Evolutionary conservation across 2,797 vertebrate species (phyloP), one percentile per base, ranked within the genome.

Genomic region (Parauchenoglanis ngamensis): DNA sequence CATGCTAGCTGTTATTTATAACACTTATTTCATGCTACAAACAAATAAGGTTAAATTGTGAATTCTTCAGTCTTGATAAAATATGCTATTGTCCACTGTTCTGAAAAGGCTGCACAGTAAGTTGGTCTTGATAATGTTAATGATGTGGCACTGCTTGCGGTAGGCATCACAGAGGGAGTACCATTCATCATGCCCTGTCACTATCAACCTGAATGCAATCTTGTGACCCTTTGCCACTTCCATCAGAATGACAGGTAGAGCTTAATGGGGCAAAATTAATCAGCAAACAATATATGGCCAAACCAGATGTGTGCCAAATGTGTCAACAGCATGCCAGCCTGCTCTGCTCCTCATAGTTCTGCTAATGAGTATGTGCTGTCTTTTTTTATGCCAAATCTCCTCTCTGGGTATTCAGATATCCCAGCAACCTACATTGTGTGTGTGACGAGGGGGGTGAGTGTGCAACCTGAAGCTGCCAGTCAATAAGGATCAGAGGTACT

Each of bases 381-480:
- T 67, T 89, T 44, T 86, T 78, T 82, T 78, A 76, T 63, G 44
- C 78, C 40, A 73, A 88, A 83, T 87, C 52, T 85, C 59, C 76
- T 76, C 75, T 80, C 86, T 86, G 82, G 83, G 35, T 83, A 78
- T 89, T 85, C 82, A 72, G 83, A 89, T 84, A 88, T 78, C 77
- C 72, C 82, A 84, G 56, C 75, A 85, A 46, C 17, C 73, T 84
- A 87, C 80, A 70, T 15, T 52, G 28, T 72, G 28, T 59, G 56
- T 85, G 78, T 87, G 21, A 63, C 56, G 31, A 63, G 57, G 23
- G 21, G 59, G 78, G 57, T 3, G 35, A 81, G 21, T 54, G 68
- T 28, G 88, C 56, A 91, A 89, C 84, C 87, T 85, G 67, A 91
- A 87, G 81, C 88, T 89, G 88, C 56, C 84, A 90, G 87, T 92